Conservation (phyloP, 2,113 vertebrate species). For the Rhinopomastus cyanomelas region DNA sequence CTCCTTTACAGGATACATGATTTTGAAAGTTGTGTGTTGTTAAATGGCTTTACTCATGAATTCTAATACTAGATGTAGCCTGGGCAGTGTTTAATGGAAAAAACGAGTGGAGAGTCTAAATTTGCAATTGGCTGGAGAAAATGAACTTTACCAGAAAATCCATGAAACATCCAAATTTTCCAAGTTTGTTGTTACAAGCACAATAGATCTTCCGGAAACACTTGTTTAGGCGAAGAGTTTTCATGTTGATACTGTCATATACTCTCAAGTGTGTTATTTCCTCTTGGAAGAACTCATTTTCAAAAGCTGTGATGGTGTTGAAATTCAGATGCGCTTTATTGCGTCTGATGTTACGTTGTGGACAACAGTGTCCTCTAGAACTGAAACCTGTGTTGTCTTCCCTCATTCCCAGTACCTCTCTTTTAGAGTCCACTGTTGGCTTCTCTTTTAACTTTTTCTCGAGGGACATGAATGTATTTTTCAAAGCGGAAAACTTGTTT, state of each 20-base stretch:
- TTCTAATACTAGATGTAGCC: slow-evolving; percentile 47
- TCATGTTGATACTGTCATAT: slow-evolving; percentile 27
- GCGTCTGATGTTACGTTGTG: slow-evolving; percentile 53
- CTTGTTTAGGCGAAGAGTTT: slow-evolving; percentile 21
- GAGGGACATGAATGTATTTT: slow-evolving; percentile 56
- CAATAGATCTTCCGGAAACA: background rate
- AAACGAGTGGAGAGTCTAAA: slow-evolving; percentile 22
- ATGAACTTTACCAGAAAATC: background rate
- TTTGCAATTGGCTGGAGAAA: slow-evolving; percentile 46
- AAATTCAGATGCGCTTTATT: slow-evolving; percentile 55
- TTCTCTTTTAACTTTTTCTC: slow-evolving; percentile 35
- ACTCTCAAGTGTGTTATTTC: slow-evolving; percentile 9
- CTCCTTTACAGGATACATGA: slow-evolving; percentile 83
- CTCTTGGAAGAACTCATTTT: background rate
- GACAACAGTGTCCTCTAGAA: slow-evolving; percentile 32
- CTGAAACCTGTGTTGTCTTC: slow-evolving; percentile 8
- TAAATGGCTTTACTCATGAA: slow-evolving; percentile 71
- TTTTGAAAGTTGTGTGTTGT: slow-evolving; percentile 75
- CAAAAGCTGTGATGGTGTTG: slow-evolving; percentile 17
- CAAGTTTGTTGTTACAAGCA: background rate
- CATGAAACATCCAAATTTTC: background rate
- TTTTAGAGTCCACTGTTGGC: slow-evolving; percentile 52
- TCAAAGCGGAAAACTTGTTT: slow-evolving; percentile 64
- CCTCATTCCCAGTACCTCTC: slow-evolving; percentile 10
- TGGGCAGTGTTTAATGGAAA: slow-evolving; percentile 48